Percentiles rank a stretch among this genome's conserved stretches.
Conservation (phyloP, 2,888 invertebrate species). For the Synergus laeviventris region DNA sequence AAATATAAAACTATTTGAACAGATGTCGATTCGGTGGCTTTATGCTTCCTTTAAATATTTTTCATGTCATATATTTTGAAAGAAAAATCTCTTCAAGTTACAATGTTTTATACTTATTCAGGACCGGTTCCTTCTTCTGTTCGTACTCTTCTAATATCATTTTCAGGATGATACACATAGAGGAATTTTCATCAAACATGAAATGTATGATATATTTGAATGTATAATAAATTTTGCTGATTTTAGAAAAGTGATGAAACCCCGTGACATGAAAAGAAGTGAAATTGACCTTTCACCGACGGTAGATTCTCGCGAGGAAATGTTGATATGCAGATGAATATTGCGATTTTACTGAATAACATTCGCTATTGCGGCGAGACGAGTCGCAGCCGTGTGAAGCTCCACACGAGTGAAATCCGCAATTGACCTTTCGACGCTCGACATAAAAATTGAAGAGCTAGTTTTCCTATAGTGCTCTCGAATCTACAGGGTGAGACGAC, state of each 20-base stretch:
- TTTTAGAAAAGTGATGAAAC: slow-evolving; percentile 27
- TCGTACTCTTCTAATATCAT: neutral
- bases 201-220: neutral
- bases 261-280: slow-evolving; percentile 47
- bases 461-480: slow-evolving; percentile 46
- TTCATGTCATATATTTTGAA: slow-evolving; percentile 4
- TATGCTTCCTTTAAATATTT: slow-evolving; percentile 8
- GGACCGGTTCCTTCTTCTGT: neutral
- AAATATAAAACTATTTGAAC: slow-evolving; percentile 4
- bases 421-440: slow-evolving; percentile 72
- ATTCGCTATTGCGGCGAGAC: slow-evolving; percentile 49
- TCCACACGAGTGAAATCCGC: slow-evolving; percentile 73
- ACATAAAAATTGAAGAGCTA: slow-evolving; percentile 45
- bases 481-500: slow-evolving; percentile 29
- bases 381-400: slow-evolving; percentile 63
- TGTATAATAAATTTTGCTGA: neutral
- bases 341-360: slow-evolving; percentile 57
- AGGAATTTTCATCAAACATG: too few relatives aligned
- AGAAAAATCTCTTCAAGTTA: neutral
- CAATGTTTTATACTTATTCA: slow-evolving; percentile 6
- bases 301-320: slow-evolving; percentile 46
- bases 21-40: slow-evolving; percentile 13
- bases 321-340: slow-evolving; percentile 26
- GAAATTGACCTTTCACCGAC: slow-evolving; percentile 44
- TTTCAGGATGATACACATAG: neutral